phyloP scores from a whole-genome alignment of 2,797 vertebrate genomes.

The Antrozous pallidus region DNA sequence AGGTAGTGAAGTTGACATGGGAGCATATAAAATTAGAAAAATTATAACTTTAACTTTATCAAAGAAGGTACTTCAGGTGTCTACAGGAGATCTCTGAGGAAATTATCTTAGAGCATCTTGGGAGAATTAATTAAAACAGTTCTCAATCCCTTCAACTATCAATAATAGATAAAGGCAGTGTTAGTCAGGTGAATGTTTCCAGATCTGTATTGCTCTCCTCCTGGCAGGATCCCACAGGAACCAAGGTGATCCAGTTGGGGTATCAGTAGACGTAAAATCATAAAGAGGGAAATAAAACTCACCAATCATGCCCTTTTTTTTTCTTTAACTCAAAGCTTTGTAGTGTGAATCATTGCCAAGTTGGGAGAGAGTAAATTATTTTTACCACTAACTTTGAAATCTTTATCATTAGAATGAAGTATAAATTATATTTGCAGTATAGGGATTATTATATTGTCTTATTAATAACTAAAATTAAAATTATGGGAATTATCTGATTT shows the following conservation, averaged over 20 bases:
- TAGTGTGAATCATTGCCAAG: not conserved
- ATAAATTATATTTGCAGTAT: not conserved
- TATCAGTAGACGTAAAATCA: not conserved
- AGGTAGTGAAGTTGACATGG: not conserved
- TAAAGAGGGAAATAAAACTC: not conserved
- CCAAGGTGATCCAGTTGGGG: not conserved
- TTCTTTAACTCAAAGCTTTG: not conserved
- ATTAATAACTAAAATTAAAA: not conserved
- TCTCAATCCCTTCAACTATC: not conserved
- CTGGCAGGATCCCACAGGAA: not conserved
- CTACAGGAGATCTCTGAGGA: not conserved
- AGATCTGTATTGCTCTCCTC: not conserved
- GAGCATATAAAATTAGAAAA: not conserved
- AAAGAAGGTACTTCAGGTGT: not conserved
- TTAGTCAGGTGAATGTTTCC: not conserved
- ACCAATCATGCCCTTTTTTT: rapidly evolving
- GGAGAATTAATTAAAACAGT: not conserved
- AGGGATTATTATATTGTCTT: not conserved
- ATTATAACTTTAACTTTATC: not conserved
- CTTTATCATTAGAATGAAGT: not conserved
- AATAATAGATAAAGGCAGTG: not conserved
- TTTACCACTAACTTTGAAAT: not conserved
- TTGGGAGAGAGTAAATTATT: not conserved
- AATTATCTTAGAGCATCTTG: not conserved
- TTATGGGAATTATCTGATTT: not conserved